Percentiles rank a stretch among this genome's conserved stretches.
Evolutionary conservation across 2,888 invertebrate species (phyloP).

Genomic region (Tenthredo livida): DNA sequence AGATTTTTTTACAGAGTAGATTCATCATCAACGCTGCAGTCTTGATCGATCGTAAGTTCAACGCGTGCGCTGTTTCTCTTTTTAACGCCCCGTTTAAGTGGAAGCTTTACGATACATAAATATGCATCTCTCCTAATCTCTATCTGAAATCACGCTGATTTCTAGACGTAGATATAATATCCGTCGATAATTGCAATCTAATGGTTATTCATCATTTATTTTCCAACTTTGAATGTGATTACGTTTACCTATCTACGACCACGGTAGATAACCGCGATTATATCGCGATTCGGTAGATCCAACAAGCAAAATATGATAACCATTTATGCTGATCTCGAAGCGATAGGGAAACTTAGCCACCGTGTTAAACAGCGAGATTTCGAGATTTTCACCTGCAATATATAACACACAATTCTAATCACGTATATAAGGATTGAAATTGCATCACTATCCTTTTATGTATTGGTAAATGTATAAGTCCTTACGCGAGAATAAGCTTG

Average conservation of each 20-base stretch:
- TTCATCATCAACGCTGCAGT: constrained; percentile 23
- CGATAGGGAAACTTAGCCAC: not conserved
- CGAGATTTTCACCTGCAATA: not conserved
- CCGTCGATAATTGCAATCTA: not conserved
- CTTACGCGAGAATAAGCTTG: not conserved
- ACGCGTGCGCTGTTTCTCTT: constrained; percentile 13
- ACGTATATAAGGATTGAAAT: not conserved
- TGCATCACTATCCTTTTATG: not conserved
- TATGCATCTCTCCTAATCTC: not conserved
- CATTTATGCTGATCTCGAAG: not conserved
- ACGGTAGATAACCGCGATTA: not conserved
- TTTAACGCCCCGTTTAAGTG: not conserved
- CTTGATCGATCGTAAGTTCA: not conserved
- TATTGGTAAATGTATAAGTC: not conserved
- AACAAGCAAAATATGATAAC: not conserved
- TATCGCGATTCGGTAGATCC: not conserved
- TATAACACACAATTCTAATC: not conserved
- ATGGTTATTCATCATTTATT: not conserved
- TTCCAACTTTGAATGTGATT: not conserved
- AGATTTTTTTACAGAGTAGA: constrained; percentile 4
- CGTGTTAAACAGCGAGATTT: not conserved
- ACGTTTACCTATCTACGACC: not conserved
- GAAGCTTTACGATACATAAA: not conserved
- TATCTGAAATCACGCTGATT: not conserved
- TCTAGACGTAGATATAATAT: not conserved